Percentiles rank a stretch among this genome's conserved stretches.
phyloP scores from a whole-genome alignment of 2,888 invertebrate genomes.

The Clunio marinus region DNA sequence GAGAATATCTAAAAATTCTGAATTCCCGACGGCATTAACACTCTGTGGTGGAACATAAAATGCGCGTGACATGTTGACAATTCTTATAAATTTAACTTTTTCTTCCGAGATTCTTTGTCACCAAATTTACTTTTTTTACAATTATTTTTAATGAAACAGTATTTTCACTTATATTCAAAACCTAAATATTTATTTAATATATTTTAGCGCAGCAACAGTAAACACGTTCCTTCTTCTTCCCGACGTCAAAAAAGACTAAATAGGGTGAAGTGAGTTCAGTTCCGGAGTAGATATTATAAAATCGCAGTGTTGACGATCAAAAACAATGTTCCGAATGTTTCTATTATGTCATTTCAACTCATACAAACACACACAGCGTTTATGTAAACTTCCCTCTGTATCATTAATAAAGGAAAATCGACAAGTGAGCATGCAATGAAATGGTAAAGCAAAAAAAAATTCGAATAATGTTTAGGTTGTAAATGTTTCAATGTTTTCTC shows the following conservation, averaged over 20 bases:
- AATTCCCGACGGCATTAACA: background rate
- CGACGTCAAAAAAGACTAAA: slow-evolving; percentile 10
- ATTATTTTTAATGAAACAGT: too few species aligned
- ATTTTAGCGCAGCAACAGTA: background rate
- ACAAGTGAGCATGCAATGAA: slow-evolving; percentile 20
- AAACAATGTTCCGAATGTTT: slow-evolving; percentile 25
- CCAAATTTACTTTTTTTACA: too few species aligned
- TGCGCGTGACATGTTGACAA: slow-evolving; percentile 27
- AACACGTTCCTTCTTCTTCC: slow-evolving; percentile 25
- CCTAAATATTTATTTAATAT: background rate
- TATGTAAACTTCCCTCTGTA: background rate
- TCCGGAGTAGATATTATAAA: slow-evolving; percentile 17
- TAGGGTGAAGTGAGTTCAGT: slow-evolving; percentile 18
- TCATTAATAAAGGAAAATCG: background rate
- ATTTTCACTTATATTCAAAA: too few species aligned
- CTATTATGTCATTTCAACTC: slow-evolving; percentile 26
- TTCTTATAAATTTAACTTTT: too few species aligned
- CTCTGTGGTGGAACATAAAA: slow-evolving; percentile 28
- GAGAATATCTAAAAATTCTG: slow-evolving; percentile 14
- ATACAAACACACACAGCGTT: background rate
- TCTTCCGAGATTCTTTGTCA: too few species aligned
- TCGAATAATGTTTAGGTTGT: background rate
- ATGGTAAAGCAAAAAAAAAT: background rate
- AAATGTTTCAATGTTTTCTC: slow-evolving; percentile 11
- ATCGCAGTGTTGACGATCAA: background rate